Evolutionary conservation across 2,797 vertebrate genomes (phyloP).

Genomic region (Chiloscyllium punctatum): DNA sequence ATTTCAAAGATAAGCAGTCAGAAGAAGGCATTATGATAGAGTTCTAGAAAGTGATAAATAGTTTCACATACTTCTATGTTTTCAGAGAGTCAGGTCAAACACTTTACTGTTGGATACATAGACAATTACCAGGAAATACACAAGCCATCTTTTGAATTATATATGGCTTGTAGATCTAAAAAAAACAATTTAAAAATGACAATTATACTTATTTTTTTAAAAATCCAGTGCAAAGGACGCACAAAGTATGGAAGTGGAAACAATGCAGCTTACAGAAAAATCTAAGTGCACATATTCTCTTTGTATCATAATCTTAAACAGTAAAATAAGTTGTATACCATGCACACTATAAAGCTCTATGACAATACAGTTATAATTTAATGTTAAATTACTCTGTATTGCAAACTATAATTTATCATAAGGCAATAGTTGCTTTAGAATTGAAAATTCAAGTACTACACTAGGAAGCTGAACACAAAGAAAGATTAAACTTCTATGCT

Average conservation of each 20-base stretch:
- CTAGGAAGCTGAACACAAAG: neutral
- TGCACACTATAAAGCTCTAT: neutral
- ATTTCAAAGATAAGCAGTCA: neutral
- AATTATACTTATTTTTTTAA: neutral
- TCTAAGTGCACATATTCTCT: neutral
- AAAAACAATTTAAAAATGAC: neutral
- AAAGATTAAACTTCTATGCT: neutral
- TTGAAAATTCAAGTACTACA: neutral
- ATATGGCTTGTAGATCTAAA: neutral
- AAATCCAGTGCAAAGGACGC: neutral
- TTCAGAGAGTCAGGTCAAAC: neutral
- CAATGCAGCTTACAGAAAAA: neutral
- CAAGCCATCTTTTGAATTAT: neutral
- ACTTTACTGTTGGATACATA: neutral
- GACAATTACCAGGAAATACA: neutral
- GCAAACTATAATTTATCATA: neutral
- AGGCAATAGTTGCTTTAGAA: neutral
- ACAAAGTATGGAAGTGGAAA: neutral
- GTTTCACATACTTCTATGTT: neutral
- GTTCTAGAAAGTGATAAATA: neutral
- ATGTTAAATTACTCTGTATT: neutral
- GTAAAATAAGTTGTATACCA: neutral
- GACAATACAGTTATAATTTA: neutral
- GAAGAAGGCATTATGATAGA: neutral
- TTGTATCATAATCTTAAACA: neutral